Evolutionary conservation across 2,113 vertebrate genomes (phyloP).

Genomic region (Tretioscincus oriximinensis): DNA sequence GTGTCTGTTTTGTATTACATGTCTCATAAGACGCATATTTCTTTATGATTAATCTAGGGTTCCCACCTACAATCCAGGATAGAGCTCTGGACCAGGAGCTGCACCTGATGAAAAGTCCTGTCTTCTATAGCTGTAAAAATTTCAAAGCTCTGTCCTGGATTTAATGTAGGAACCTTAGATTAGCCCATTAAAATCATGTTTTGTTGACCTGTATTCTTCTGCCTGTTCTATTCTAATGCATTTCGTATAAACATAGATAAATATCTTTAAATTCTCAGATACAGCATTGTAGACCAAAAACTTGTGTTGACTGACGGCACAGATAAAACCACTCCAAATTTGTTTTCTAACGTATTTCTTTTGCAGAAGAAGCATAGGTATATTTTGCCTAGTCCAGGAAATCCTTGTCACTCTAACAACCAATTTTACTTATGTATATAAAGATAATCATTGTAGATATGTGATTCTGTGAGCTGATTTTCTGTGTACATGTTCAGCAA

Average conservation of each 20-base stretch:
- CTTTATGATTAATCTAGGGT: conserved; percentile 25
- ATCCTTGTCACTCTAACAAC: conserved; percentile 25
- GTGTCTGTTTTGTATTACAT: conserved; percentile 13
- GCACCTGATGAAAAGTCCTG: too few species aligned
- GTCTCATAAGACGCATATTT: conserved; percentile 41
- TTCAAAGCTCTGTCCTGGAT: too few species aligned
- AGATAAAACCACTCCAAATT: conserved; percentile 29
- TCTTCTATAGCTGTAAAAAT: too few species aligned
- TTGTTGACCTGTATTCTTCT: conserved; percentile 23
- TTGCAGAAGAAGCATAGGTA: conserved; percentile 2
- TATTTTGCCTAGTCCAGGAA: conserved; percentile 29
- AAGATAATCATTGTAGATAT: conserved; percentile 5
- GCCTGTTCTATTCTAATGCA: conserved; percentile 34
- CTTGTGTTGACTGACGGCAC: neutral
- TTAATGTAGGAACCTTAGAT: too few species aligned
- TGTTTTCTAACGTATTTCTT: conserved; percentile 11
- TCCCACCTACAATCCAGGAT: too few species aligned
- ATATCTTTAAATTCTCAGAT: neutral
- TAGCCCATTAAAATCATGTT: neutral
- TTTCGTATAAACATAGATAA: neutral
- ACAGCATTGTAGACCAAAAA: conserved; percentile 21
- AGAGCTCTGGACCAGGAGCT: too few species aligned
- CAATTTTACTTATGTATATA: conserved; percentile 10
- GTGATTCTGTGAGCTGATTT: conserved; percentile 22
- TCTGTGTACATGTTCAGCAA: neutral